phyloP scores from a whole-genome alignment of 1,140 invertebrate genomes.

The Micrasema minimum region DNA sequence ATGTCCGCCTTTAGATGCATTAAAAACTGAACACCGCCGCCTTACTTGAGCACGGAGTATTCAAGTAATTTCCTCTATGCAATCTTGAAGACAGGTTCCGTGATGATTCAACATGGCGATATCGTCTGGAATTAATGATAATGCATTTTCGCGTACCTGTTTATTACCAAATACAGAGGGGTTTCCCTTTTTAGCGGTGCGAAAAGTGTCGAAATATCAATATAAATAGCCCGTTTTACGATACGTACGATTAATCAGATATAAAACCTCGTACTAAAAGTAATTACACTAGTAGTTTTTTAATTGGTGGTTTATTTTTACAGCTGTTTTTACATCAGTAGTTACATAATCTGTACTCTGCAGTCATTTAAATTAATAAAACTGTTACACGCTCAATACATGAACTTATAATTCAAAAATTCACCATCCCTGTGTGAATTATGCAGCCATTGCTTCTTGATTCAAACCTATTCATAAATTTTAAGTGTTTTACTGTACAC shows the following conservation, averaged over 20 bases:
- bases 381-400: background rate
- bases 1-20: conserved; percentile 39
- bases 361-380: background rate
- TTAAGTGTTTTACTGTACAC: conserved; percentile 1
- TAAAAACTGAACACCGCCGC: conserved; percentile 35
- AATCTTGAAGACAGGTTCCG: conserved; percentile 38
- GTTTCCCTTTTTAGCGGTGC: conserved; percentile 2
- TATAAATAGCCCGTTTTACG: too few relatives aligned
- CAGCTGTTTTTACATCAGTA: too few relatives aligned
- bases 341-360: too few relatives aligned
- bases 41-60: conserved; percentile 24
- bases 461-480: conserved; percentile 13
- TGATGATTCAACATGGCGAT: conserved; percentile 34
- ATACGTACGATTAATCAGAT: too few relatives aligned
- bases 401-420: background rate
- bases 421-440: background rate
- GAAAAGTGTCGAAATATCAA: too few relatives aligned
- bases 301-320: too few relatives aligned
- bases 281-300: too few relatives aligned
- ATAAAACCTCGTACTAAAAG: too few relatives aligned
- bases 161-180: conserved; percentile 20
- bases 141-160: conserved; percentile 32
- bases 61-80: conserved; percentile 41
- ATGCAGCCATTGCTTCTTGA: conserved; percentile 8
- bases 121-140: conserved; percentile 28